Conservation (phyloP, 2,113 vertebrate genomes). For the Lamprotornis superbus region DNA sequence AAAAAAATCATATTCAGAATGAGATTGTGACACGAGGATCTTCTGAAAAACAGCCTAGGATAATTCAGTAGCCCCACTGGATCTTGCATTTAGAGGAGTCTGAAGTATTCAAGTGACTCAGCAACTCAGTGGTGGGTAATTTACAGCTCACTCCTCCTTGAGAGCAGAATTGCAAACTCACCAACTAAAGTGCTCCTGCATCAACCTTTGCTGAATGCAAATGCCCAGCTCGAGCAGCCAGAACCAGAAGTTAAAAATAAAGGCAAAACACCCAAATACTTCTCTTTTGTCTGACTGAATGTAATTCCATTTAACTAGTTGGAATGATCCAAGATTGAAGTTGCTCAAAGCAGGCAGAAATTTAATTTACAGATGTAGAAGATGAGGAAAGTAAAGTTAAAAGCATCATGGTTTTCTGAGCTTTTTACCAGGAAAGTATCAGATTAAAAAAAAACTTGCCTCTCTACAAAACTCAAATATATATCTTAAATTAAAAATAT, state of each 20-base stretch:
- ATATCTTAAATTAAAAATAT: background rate
- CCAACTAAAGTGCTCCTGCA: background rate
- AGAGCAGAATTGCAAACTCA: background rate
- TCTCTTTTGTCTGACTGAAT: background rate
- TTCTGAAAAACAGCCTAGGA: slow-evolving; percentile 25
- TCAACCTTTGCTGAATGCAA: background rate
- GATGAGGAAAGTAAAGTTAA: background rate
- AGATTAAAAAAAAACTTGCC: background rate
- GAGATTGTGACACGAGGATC: slow-evolving; percentile 23
- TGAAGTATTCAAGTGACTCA: slow-evolving; percentile 57
- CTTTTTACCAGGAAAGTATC: background rate
- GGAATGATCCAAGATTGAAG: background rate
- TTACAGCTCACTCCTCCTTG: slow-evolving; percentile 20
- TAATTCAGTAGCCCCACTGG: slow-evolving; percentile 56
- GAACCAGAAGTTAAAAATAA: background rate
- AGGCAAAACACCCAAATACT: background rate
- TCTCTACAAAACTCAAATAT: background rate
- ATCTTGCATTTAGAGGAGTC: slow-evolving; percentile 36
- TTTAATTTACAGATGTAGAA: background rate
- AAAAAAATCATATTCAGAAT: slow-evolving; percentile 56
- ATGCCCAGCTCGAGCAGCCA: background rate
- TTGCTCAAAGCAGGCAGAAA: background rate
- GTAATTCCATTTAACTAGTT: background rate
- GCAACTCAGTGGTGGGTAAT: slow-evolving; percentile 55
- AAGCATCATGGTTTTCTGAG: background rate